These are phyloP conservation scores for Drosophila kepulauana DNA, from an alignment of 1,140 invertebrate species.

Conservation along the genomic window DNA sequence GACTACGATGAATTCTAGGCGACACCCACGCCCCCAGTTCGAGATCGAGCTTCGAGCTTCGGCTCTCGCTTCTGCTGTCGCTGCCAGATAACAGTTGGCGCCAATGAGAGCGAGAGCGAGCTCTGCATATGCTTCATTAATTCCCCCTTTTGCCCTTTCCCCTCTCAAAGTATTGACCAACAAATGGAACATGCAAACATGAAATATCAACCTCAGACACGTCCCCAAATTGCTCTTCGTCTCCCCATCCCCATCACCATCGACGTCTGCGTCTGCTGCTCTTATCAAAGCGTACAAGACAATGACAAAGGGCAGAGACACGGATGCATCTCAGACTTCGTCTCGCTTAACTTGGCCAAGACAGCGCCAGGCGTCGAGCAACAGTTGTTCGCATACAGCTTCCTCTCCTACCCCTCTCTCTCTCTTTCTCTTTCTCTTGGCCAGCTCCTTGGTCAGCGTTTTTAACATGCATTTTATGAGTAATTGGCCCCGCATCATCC, in stretches of 20 bases:
- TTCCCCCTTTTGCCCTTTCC: conserved; percentile 3
- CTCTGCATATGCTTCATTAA: conserved; percentile 51
- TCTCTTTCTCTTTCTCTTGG: not conserved
- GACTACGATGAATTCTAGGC: conserved; percentile 3
- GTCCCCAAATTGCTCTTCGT: conserved; percentile 68
- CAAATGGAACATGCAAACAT: conserved; percentile 69
- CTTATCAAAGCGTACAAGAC: conserved; percentile 77
- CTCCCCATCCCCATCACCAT: conserved; percentile 31
- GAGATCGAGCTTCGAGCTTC: not conserved
- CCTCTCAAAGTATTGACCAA: not conserved
- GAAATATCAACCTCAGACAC: conserved; percentile 67
- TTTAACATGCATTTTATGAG: conserved; percentile 84
- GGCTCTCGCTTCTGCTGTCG: not conserved
- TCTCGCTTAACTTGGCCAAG: conserved; percentile 31
- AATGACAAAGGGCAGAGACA: conserved; percentile 80
- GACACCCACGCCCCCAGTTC: conserved; percentile 5
- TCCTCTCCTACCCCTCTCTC: not conserved
- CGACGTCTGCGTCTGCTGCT: conserved; percentile 22
- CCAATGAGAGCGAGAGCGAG: conserved; percentile 13
- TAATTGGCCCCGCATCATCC: conserved; percentile 79
- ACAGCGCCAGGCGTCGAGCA: conserved; percentile 64
- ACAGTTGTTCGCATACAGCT: conserved; percentile 71
- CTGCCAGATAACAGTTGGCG: conserved; percentile 35
- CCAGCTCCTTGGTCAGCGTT: conserved; percentile 52
- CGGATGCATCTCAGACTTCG: conserved; percentile 31